Conservation (phyloP, 2,888 invertebrate species). For the Anthoptus insignis region DNA sequence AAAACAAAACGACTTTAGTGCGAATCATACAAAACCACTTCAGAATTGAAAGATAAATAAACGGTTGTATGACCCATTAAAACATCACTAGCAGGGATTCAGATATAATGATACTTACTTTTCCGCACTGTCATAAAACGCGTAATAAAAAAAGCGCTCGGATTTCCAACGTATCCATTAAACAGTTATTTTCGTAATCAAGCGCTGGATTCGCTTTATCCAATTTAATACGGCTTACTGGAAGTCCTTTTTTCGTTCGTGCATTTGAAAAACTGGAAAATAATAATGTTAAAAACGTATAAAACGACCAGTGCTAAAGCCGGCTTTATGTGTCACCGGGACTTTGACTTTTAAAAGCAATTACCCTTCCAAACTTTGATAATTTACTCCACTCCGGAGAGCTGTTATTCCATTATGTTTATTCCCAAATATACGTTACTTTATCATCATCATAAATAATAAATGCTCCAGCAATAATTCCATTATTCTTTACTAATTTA, state of each 20-base stretch:
- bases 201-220: slow-evolving; percentile 36
- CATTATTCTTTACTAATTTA: slow-evolving; percentile 36
- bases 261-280: slow-evolving; percentile 29
- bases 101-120: slow-evolving; percentile 21
- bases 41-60: slow-evolving; percentile 15
- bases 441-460: slow-evolving; percentile 27
- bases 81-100: slow-evolving; percentile 17
- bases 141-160: slow-evolving; percentile 8
- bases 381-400: slow-evolving; percentile 18
- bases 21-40: slow-evolving; percentile 12
- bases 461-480: slow-evolving; percentile 25
- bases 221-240: slow-evolving; percentile 40
- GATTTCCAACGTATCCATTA: slow-evolving; percentile 23
- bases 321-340: slow-evolving; percentile 30
- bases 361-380: slow-evolving; percentile 30
- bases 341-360: slow-evolving; percentile 32
- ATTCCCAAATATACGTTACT: slow-evolving; percentile 24
- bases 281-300: slow-evolving; percentile 32
- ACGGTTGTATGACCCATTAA: slow-evolving; percentile 23
- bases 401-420: slow-evolving; percentile 17
- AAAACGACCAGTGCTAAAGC: slow-evolving; percentile 28
- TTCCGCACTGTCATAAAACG: slow-evolving; percentile 23
- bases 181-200: slow-evolving; percentile 41
- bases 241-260: slow-evolving; percentile 33
- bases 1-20: too few species aligned